Base-by-base conservation (phyloP, 2,797 vertebrate species). In the Spinus olivaceus region DNA sequence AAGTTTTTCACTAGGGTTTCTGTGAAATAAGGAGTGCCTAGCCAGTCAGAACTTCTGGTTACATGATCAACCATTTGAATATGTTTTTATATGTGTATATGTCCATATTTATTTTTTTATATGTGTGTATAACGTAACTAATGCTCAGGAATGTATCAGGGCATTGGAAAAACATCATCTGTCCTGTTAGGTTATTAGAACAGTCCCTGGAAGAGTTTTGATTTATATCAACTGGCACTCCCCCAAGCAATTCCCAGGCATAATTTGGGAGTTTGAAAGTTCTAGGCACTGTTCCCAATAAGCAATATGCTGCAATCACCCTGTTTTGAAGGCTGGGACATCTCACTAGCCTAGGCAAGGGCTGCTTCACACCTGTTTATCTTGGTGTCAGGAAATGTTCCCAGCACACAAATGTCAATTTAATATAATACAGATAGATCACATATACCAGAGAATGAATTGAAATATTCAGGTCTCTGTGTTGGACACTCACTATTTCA, bases 241-340 rank as follows among this genome's bases (percentile, higher is more conserved):
- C 63, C 28, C 59, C 79, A 80, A 79, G 59, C 22, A 94, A 82
- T 80, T 91, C 76, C 79, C 82, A 66, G 49, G 20, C 49, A 59
- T 94, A 89, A 91, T 89, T 80, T 85, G 56, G 39, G 74, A 85
- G n/a, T 89, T 91, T 82, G 71, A 94, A 95, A 64, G 35, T 85
- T 96, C 92, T 80, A 90, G 92, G 87, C 81, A 90, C n/a, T 37
- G 87, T 79, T 94, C 74, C 93, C 74, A 95, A 24, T 66, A 87
- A 85, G 59, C 71, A 91, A 73, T 91, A 72, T 95, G 81, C 39
- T 95, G 47, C 69, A 81, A 39, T 88, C 73, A 77, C 87, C 78
- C 63, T 54, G 46, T 72, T 92, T 91, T 79, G 84, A 91, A 87
- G 51, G 44, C 46, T 89, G n/a, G 72, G 53, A 81, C 35, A 69